Base-by-base conservation (phyloP, 2,888 invertebrate genomes). In the Dryomyza anilis region DNA sequence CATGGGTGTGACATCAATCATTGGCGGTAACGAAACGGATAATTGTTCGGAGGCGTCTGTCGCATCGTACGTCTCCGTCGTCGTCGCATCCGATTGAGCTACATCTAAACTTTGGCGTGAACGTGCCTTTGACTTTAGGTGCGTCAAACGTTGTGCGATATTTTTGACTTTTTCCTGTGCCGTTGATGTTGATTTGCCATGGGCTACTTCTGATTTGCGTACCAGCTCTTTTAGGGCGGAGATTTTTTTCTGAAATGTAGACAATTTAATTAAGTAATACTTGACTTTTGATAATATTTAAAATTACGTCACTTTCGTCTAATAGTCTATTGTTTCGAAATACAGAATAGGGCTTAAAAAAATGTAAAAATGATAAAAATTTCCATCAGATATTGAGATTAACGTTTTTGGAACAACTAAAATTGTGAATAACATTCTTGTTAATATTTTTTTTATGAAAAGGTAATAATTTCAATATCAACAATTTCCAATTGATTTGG, bases 161-260 rank as follows among this genome's bases (percentile, higher is more conserved):
- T 76, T 77, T 70, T 76, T 77, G 1, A 78, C 79, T 68, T 79
- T 80, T 68, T 79, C 79, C 60, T 80, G 76, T 2, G 78, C 73
- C 43, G 73, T 74, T 57, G 76, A 74, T 64, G 76, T 78, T 48
- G 75, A 76, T 56, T 75, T 77, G 46, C 76, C 79, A 53, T 79
- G 78, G 19, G 74, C 75, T 45, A 70, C 74, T 67, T 77, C 79
- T 8, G 79, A 77, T 69, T 78, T 76, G 46, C 76, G 72, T 8
- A 78, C 78, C 33, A 80, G 69, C 67, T 79, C 77, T 65, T 78
- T 79, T 7, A 80, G 70, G 6, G 76, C 80, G 36, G 77, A 75
- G 62, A 80, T 79, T 74, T 80, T 78, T 67, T 76, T 76, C 80
- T 80, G 58, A 6, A 70, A 70, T 53, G 5, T 1, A 3, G 16